These are phyloP conservation scores for Monoplex corrugatus DNA, from an alignment of 2,888 invertebrate species.

Conservation along the genomic window DNA sequence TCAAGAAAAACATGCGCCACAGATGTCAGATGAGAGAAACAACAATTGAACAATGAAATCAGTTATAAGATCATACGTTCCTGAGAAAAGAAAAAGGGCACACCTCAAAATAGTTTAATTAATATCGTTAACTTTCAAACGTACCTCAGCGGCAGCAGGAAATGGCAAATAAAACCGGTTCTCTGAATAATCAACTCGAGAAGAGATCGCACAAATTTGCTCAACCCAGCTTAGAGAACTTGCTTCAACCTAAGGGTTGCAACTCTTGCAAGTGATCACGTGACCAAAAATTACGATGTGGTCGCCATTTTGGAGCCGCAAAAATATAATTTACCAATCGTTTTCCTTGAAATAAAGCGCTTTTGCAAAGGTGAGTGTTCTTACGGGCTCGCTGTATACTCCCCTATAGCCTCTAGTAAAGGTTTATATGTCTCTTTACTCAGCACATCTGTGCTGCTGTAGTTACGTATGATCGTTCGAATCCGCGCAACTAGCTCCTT, in stretches of 20 bases:
- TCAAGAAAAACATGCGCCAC: no score
- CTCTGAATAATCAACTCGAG: no score
- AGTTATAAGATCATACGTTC: no score
- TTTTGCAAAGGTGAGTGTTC: neutral
- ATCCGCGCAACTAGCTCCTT: slow-evolving; percentile 47
- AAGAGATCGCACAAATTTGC: no score
- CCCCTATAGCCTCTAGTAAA: neutral
- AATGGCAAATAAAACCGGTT: no score
- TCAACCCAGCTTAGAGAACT: no score
- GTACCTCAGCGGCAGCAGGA: no score
- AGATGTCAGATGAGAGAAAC: no score
- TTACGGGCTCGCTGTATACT: neutral
- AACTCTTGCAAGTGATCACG: slow-evolving; percentile 34
- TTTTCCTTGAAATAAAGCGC: neutral
- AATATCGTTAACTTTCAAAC: no score
- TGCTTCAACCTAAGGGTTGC: slow-evolving; percentile 25
- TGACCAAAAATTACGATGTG: slow-evolving; percentile 48
- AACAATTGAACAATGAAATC: no score
- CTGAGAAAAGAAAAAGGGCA: no score
- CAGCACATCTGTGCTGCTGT: neutral
- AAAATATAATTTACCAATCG: neutral
- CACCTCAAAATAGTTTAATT: no score
- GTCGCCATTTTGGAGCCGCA: slow-evolving; percentile 63
- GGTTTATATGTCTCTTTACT: neutral
- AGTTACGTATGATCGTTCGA: slow-evolving; percentile 47